Percentiles rank a stretch among this genome's conserved stretches.
phyloP scores from a whole-genome alignment of 2,797 vertebrate species.

The Pyrocephalus nanus region DNA sequence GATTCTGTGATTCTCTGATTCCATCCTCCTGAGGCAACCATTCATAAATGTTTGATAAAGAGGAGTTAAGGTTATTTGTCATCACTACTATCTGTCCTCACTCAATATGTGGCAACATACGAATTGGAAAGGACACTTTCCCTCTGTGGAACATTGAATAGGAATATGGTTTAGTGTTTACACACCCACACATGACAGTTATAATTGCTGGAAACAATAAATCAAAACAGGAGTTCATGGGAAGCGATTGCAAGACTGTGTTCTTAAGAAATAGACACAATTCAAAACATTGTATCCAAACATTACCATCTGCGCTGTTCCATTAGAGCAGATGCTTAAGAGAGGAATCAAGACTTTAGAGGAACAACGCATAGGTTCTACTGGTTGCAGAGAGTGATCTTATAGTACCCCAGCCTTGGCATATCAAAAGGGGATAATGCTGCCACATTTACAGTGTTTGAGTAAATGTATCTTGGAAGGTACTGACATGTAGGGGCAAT shows the following conservation, averaged over 20 bases:
- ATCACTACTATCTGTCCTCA: not conserved
- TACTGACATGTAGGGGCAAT: rapidly evolving
- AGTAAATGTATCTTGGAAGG: not conserved
- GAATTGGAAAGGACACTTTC: not conserved
- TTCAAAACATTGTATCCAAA: not conserved
- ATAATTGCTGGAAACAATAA: not conserved
- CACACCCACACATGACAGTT: not conserved
- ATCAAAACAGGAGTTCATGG: not conserved
- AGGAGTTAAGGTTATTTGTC: not conserved
- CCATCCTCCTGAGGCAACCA: not conserved
- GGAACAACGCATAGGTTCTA: rapidly evolving
- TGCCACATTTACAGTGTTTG: not conserved
- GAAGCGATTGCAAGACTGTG: not conserved
- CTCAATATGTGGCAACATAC: not conserved
- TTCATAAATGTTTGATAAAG: not conserved
- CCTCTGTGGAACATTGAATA: not conserved
- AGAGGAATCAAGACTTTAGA: not conserved
- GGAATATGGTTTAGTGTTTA: not conserved
- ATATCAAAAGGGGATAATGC: not conserved
- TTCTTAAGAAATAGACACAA: not conserved
- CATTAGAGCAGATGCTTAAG: not conserved
- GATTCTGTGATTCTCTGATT: not conserved
- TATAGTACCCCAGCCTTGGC: not conserved
- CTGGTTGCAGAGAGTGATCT: not conserved
- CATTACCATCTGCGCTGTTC: not conserved